A percentile compares a stretch with the other conserved stretches of the same genome.
These are phyloP conservation scores for Drosophila obscura DNA, from an alignment of 1,140 invertebrate genomes.

Conservation along the genomic window DNA sequence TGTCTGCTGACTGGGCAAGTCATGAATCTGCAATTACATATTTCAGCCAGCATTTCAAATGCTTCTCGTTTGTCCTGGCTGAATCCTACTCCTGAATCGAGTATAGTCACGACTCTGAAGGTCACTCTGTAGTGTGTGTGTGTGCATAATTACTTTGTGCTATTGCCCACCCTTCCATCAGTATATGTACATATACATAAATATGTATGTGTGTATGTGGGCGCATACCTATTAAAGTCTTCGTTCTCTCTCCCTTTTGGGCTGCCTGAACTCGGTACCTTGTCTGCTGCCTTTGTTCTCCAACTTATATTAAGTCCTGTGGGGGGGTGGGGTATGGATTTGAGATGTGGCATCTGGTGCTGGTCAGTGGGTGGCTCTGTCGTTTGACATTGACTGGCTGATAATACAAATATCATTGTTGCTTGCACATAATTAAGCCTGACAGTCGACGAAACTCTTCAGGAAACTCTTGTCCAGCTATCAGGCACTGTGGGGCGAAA, in stretches of 20 bases:
- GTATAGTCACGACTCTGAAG: conserved; percentile 15
- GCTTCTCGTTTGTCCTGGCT: conserved; percentile 6
- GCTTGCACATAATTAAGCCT: conserved; percentile 78
- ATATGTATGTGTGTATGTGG: background rate
- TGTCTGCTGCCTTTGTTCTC: conserved; percentile 25
- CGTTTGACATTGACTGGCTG: conserved; percentile 62
- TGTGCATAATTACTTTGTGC: conserved; percentile 51
- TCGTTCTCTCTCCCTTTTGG: background rate
- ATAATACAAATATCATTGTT: conserved; percentile 82
- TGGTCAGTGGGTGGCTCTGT: conserved; percentile 39
- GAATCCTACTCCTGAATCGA: conserved; percentile 1
- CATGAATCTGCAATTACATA: conserved; percentile 62
- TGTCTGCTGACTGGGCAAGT: conserved; percentile 62
- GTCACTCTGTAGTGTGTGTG: conserved; percentile 37
- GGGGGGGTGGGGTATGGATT: background rate
- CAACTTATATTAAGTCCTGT: conserved; percentile 47
- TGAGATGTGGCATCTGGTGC: background rate
- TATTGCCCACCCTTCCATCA: conserved; percentile 12
- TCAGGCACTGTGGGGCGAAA: conserved; percentile 21
- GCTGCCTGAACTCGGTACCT: background rate
- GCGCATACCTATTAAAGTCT: conserved; percentile 45
- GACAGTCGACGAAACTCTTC: conserved; percentile 61
- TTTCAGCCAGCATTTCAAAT: conserved; percentile 17
- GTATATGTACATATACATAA: background rate
- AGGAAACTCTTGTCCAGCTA: conserved; percentile 32